Evolutionary conservation across 2,113 vertebrate species (phyloP).

Genomic region (Dasyprocta punctata): DNA sequence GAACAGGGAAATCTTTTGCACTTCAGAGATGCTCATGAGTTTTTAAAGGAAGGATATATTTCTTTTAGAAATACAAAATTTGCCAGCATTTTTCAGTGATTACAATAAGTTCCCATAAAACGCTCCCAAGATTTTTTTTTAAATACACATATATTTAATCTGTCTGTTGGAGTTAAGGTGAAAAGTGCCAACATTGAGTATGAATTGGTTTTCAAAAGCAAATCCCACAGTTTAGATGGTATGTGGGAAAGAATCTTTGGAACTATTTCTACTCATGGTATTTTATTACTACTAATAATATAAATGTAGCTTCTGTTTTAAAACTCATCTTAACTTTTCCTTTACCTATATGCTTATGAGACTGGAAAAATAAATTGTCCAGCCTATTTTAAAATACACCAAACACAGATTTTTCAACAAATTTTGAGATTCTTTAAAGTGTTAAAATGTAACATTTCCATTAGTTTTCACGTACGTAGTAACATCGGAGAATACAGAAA

Average conservation of each 20-base stretch:
- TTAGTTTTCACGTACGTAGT: constrained; percentile 27
- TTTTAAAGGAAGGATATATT: neutral
- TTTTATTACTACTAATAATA: neutral
- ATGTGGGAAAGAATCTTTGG: constrained; percentile 23
- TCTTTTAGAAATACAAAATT: neutral
- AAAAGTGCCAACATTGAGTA: neutral
- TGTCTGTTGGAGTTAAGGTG: neutral
- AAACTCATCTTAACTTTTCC: neutral
- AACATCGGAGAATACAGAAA: constrained; percentile 36
- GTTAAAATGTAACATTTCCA: neutral
- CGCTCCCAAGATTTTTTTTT: neutral
- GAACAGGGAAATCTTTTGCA: neutral
- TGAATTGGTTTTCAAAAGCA: constrained; percentile 31
- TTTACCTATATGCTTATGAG: neutral
- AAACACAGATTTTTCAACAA: constrained; percentile 9
- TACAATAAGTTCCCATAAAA: neutral
- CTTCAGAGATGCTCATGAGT: neutral
- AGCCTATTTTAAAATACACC: constrained; percentile 24
- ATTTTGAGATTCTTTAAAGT: constrained; percentile 18
- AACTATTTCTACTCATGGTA: neutral
- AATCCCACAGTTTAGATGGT: neutral
- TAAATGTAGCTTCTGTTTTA: neutral
- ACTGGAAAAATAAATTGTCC: constrained; percentile 7
- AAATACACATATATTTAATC: neutral
- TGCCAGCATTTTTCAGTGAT: neutral